Conservation (phyloP, 35 echinoderm and acorn worm genomes). For the Ophiothrix spiculata region DNA sequence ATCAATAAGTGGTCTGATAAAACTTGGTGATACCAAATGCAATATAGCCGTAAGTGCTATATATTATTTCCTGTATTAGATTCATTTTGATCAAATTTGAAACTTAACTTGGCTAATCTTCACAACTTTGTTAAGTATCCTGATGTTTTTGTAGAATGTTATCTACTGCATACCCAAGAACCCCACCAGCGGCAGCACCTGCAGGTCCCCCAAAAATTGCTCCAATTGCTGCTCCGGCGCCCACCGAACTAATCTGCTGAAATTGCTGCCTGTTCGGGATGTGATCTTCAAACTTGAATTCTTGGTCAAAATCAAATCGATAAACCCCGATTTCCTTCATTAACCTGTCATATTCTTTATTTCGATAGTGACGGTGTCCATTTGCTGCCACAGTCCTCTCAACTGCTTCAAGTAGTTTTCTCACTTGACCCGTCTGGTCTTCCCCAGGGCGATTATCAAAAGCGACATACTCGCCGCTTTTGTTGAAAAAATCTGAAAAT, state of each 20-base stretch:
- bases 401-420: background rate
- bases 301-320: background rate
- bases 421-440: background rate
- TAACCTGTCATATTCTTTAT: background rate
- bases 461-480: no score
- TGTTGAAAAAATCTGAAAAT: no score
- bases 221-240: background rate
- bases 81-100: no score
- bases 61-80: no score
- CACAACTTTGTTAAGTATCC: no score
- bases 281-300: background rate
- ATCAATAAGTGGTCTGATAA: no score
- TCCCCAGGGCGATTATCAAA: background rate
- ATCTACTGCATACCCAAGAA: no score
- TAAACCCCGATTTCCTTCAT: background rate
- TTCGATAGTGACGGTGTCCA: background rate
- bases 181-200: no score
- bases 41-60: no score
- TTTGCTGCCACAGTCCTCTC: background rate
- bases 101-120: no score
- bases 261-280: background rate
- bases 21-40: no score
- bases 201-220: background rate
- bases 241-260: background rate
- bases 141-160: no score